A percentile compares a stretch with the other conserved stretches of the same genome.
These are phyloP conservation scores for Cylindroiulus punctatus DNA, from an alignment of 2,888 invertebrate genomes.

Conservation along the genomic window DNA sequence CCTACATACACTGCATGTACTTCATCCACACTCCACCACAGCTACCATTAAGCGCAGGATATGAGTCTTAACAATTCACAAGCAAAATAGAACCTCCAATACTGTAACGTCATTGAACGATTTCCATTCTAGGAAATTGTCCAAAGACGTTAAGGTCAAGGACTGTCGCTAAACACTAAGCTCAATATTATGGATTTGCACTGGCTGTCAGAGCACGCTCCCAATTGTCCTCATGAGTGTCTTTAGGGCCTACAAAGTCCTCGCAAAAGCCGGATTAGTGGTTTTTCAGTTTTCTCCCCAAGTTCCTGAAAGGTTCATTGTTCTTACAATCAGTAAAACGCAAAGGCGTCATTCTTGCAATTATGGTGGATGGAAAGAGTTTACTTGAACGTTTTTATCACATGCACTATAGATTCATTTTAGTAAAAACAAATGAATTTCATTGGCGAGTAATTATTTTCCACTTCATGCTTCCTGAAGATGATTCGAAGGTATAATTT, in stretches of 20 bases:
- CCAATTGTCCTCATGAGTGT: background rate
- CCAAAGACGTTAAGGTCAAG: background rate
- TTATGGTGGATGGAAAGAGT: background rate
- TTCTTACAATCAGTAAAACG: background rate
- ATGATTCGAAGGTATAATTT: background rate
- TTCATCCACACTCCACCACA: background rate
- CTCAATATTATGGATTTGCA: too few relatives aligned
- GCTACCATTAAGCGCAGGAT: background rate
- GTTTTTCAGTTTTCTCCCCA: background rate
- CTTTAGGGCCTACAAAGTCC: background rate
- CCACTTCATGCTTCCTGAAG: slow-evolving; percentile 2
- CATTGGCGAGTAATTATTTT: background rate
- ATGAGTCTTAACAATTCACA: background rate
- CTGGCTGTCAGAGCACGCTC: too few relatives aligned
- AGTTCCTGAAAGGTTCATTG: slow-evolving; percentile 12
- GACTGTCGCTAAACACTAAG: background rate
- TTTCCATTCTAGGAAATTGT: background rate
- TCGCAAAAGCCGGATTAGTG: background rate
- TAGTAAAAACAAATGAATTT: background rate
- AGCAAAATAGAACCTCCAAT: background rate
- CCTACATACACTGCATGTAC: background rate
- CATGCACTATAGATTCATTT: too few relatives aligned
- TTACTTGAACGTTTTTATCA: too few relatives aligned
- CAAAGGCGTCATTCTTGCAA: background rate
- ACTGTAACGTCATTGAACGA: background rate